These are phyloP conservation scores for Ruditapes philippinarum DNA, from an alignment of 1,140 invertebrate genomes.

Conservation along the genomic window DNA sequence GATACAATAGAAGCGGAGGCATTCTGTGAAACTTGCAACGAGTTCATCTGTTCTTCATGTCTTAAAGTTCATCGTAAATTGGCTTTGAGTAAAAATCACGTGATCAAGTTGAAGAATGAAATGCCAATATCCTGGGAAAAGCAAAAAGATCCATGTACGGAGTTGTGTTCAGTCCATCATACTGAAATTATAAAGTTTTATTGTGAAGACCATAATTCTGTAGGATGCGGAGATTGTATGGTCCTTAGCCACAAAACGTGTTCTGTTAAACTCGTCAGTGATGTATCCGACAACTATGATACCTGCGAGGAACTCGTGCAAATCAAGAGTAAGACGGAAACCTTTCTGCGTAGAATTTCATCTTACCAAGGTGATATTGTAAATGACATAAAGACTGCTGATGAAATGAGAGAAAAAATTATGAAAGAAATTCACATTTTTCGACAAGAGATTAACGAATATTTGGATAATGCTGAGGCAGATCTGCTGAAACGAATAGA, in stretches of 20 bases:
- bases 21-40: too few relatives aligned
- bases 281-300: background rate
- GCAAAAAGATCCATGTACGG: too few relatives aligned
- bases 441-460: background rate
- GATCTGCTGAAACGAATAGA: background rate
- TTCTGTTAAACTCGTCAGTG: background rate
- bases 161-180: background rate
- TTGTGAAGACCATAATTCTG: background rate
- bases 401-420: background rate
- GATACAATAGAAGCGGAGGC: too few relatives aligned
- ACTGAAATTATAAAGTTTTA: background rate
- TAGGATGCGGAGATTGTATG: slow-evolving; percentile 9
- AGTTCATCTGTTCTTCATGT: too few relatives aligned
- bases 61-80: too few relatives aligned
- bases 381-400: background rate
- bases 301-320: background rate
- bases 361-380: background rate
- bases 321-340: background rate
- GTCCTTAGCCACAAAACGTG: background rate
- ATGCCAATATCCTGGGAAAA: too few relatives aligned
- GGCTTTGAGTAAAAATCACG: too few relatives aligned
- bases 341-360: background rate
- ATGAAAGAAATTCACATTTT: background rate
- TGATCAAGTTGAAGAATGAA: too few relatives aligned
- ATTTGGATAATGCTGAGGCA: background rate